These are phyloP conservation scores for Leptopilina drosophilae DNA, from an alignment of 2,888 invertebrate species.

Conservation along the genomic window DNA sequence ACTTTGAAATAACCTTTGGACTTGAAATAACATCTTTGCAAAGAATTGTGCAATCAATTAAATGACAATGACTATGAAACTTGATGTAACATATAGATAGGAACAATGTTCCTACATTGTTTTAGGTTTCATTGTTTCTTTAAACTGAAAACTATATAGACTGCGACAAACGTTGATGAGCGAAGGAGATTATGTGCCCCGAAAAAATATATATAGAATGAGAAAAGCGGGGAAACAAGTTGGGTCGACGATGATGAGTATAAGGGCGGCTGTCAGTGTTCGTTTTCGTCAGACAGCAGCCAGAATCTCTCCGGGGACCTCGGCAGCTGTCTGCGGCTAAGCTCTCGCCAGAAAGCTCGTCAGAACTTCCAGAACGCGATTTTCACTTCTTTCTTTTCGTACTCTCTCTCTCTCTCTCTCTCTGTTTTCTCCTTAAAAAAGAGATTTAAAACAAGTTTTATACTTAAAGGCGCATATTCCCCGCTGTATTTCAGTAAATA, in stretches of 20 bases:
- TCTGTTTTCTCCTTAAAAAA: not conserved
- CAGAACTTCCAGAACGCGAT: constrained; percentile 64
- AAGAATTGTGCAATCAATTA: constrained; percentile 35
- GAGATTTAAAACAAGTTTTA: constrained; percentile 26
- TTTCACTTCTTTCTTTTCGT: constrained; percentile 49
- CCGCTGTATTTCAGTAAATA: too few species aligned
- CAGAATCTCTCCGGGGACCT: constrained; percentile 68
- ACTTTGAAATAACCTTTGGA: constrained; percentile 5
- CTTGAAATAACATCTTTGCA: not conserved
- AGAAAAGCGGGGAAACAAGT: constrained; percentile 52
- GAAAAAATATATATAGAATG: not conserved
- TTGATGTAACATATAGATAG: too few species aligned
- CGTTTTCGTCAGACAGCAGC: constrained; percentile 71
- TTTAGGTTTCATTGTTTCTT: too few species aligned
- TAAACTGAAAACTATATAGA: too few species aligned
- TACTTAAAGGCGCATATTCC: constrained; percentile 33
- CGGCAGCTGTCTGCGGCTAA: constrained; percentile 73
- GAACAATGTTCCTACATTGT: too few species aligned
- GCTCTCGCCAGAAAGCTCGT: constrained; percentile 67
- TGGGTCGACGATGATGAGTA: constrained; percentile 73
- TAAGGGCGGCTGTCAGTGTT: constrained; percentile 74
- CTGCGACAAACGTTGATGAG: constrained; percentile 35
- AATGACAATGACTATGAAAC: not conserved
- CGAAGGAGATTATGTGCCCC: constrained; percentile 20
- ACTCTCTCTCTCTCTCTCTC: not conserved